A percentile compares a stretch with the other conserved stretches of the same genome.
phyloP scores from a whole-genome alignment of 1,140 invertebrate genomes.

The Chrysopa pallens region DNA sequence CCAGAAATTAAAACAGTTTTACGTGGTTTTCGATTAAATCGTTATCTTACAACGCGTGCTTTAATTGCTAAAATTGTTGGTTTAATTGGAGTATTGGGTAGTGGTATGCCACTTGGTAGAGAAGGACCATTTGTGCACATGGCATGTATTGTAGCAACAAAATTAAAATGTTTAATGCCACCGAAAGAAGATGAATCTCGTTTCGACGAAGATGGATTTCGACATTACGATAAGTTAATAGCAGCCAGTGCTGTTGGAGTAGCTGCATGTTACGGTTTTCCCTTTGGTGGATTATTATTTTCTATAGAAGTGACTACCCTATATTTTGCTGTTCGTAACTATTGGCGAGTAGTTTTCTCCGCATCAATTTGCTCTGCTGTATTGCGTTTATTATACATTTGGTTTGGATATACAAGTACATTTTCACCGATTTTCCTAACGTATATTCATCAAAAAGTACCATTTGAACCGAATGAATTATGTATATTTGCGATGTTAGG shows the following conservation, averaged over 20 bases:
- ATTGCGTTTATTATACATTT: too few relatives aligned
- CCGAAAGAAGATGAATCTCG: constrained; percentile 76
- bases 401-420: too few relatives aligned
- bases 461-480: too few relatives aligned
- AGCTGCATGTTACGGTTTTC: constrained; percentile 80
- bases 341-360: too few relatives aligned
- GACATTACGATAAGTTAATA: constrained; percentile 79
- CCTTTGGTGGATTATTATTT: constrained; percentile 54
- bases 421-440: too few relatives aligned
- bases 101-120: constrained; percentile 87
- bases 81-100: constrained; percentile 79
- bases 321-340: not conserved
- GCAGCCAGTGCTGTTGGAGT: constrained; percentile 88
- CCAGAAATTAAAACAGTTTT: constrained; percentile 97
- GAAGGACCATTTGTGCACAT: constrained; percentile 91
- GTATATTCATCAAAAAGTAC: too few relatives aligned
- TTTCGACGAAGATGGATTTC: constrained; percentile 78
- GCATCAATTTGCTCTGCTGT: too few relatives aligned
- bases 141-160: constrained; percentile 45
- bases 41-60: constrained; percentile 85
- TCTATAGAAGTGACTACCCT: constrained; percentile 54
- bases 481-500: too few relatives aligned
- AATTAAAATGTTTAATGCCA: constrained; percentile 70
- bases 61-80: constrained; percentile 84
- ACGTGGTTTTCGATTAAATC: constrained; percentile 81